Conservation (phyloP, 2,888 invertebrate genomes). For the Meloe dianella region DNA sequence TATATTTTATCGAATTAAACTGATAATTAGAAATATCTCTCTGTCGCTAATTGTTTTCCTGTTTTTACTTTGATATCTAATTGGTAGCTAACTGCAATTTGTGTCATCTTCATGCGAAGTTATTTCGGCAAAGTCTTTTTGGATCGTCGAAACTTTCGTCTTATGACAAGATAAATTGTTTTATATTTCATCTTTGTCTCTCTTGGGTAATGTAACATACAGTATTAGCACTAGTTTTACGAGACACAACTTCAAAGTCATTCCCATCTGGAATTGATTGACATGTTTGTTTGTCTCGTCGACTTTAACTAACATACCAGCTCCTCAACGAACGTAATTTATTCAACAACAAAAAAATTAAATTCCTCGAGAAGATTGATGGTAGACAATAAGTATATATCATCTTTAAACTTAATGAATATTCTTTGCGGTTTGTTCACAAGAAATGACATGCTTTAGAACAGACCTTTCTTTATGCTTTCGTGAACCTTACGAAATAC, state of each 20-base stretch:
- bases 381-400: constrained; percentile 28
- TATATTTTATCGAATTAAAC: not conserved
- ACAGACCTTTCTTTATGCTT: not conserved
- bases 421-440: constrained; percentile 31
- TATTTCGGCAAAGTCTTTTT: constrained; percentile 14
- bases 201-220: constrained; percentile 19
- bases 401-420: constrained; percentile 32
- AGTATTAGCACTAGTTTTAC: not conserved
- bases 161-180: constrained; percentile 28
- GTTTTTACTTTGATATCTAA: not conserved
- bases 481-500: not conserved
- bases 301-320: constrained; percentile 34
- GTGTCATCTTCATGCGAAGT: not conserved
- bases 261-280: constrained; percentile 34
- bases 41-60: not conserved
- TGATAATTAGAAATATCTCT: not conserved
- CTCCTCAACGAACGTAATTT: constrained; percentile 34
- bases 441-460: not conserved
- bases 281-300: constrained; percentile 39
- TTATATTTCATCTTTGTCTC: constrained; percentile 19
- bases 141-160: constrained; percentile 15
- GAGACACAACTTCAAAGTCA: constrained; percentile 22
- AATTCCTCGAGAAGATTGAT: constrained; percentile 34
- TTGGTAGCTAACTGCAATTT: not conserved
- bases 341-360: constrained; percentile 34